phyloP scores from a whole-genome alignment of 2,797 vertebrate genomes.

The Spondyliosoma cantharus region DNA sequence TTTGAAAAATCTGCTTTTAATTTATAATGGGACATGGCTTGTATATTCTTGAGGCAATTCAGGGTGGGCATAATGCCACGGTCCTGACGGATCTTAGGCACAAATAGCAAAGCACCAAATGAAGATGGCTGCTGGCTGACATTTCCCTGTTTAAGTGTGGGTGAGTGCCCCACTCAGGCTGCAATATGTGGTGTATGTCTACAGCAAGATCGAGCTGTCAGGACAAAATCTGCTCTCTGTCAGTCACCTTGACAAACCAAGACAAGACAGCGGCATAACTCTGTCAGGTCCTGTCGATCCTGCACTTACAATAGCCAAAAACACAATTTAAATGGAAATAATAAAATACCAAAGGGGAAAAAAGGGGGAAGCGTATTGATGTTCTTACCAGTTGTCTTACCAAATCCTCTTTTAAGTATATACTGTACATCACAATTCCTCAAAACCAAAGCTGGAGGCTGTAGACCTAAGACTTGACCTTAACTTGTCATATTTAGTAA shows the following conservation, averaged over 20 bases:
- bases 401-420: not conserved
- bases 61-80: conserved; percentile 43
- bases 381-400: not conserved
- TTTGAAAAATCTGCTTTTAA: conserved; percentile 38
- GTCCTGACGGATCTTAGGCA: conserved; percentile 57
- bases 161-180: conserved; percentile 66
- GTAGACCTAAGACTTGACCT: conserved; percentile 8
- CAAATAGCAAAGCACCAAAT: conserved; percentile 73
- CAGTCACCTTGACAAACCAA: conserved; percentile 50
- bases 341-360: not conserved
- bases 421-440: not conserved
- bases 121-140: conserved; percentile 72
- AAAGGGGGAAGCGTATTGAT: not conserved
- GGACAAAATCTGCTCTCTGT: conserved; percentile 60
- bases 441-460: conserved; percentile 10
- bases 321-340: not conserved
- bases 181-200: conserved; percentile 72
- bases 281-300: conserved; percentile 16
- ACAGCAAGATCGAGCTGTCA: conserved; percentile 69
- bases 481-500: not conserved
- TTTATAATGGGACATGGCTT: conserved; percentile 39
- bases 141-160: conserved; percentile 74
- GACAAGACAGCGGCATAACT: conserved; percentile 39
- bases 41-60: conserved; percentile 43
- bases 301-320: not conserved